These are phyloP conservation scores for Misgurnus anguillicaudatus DNA, from an alignment of 2,113 vertebrate species.

Conservation along the genomic window DNA sequence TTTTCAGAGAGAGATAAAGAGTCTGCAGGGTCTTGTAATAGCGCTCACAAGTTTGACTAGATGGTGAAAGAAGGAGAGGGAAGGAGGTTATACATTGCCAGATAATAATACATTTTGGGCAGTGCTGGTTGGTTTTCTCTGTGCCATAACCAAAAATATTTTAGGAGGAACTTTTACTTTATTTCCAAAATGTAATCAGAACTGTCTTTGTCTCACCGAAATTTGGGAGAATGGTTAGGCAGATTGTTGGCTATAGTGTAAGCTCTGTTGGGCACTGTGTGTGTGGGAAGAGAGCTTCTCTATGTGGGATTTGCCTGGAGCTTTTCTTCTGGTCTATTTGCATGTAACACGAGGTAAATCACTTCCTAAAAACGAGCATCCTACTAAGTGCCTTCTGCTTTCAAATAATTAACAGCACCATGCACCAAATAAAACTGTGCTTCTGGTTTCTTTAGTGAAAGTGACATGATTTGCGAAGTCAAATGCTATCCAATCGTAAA, in stretches of 20 bases:
- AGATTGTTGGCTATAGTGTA: slow-evolving; percentile 2
- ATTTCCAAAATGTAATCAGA: not conserved
- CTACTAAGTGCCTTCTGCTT: not conserved
- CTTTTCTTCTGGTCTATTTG: slow-evolving; percentile 6
- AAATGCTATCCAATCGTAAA: no score
- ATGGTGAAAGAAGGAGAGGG: not conserved
- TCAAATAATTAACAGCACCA: not conserved
- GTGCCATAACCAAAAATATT: slow-evolving; percentile 6
- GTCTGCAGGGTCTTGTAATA: slow-evolving; percentile 4
- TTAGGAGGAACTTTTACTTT: not conserved
- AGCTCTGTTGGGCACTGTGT: slow-evolving; percentile 11
- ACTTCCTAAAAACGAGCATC: not conserved
- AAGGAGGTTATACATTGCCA: not conserved
- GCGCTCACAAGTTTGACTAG: slow-evolving; percentile 9
- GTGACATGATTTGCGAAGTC: no score
- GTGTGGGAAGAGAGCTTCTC: slow-evolving; percentile 15
- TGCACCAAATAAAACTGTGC: not conserved
- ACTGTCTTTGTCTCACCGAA: not conserved
- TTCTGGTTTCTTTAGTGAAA: no score
- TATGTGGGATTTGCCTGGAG: slow-evolving; percentile 22
- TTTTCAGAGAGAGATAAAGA: slow-evolving; percentile 10
- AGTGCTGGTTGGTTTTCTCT: slow-evolving; percentile 12
- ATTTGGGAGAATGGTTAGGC: slow-evolving; percentile 1
- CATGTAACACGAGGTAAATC: not conserved
- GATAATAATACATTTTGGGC: not conserved